These are phyloP conservation scores for Holothuria scabra DNA, from an alignment of 53 echinoderm and acorn worm species.

Conservation along the genomic window DNA sequence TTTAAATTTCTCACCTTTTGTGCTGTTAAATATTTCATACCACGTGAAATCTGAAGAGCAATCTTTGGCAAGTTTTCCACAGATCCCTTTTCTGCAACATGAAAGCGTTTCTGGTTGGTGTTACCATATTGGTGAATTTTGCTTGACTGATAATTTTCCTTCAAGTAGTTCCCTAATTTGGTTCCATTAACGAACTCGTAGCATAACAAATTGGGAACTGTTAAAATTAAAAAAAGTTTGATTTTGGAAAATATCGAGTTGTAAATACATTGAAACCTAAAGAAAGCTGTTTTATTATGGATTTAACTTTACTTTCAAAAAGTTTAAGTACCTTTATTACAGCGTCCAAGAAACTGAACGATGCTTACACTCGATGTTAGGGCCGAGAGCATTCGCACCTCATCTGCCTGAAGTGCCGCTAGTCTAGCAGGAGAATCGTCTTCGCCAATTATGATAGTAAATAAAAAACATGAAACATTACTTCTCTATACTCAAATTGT, in stretches of 20 bases:
- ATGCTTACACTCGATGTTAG: too few species aligned
- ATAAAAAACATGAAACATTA: too few species aligned
- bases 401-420: too few species aligned
- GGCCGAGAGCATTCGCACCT: too few species aligned
- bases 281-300: too few species aligned
- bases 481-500: too few species aligned
- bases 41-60: slow-evolving; percentile 3
- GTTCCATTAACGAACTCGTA: background rate
- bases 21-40: background rate
- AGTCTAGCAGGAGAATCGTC: too few species aligned
- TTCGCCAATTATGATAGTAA: too few species aligned
- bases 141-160: background rate
- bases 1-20: background rate
- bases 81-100: slow-evolving; percentile 11
- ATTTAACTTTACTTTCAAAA: too few species aligned
- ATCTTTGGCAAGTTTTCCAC: background rate
- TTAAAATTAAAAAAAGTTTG: background rate
- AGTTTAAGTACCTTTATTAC: too few species aligned
- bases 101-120: slow-evolving; percentile 7
- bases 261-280: background rate
- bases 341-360: too few species aligned
- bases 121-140: background rate
- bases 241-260: too few species aligned
- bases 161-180: background rate
- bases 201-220: background rate